These are phyloP conservation scores for Onychostoma macrolepis DNA, from an alignment of 2,113 vertebrate species.

Conservation along the genomic window DNA sequence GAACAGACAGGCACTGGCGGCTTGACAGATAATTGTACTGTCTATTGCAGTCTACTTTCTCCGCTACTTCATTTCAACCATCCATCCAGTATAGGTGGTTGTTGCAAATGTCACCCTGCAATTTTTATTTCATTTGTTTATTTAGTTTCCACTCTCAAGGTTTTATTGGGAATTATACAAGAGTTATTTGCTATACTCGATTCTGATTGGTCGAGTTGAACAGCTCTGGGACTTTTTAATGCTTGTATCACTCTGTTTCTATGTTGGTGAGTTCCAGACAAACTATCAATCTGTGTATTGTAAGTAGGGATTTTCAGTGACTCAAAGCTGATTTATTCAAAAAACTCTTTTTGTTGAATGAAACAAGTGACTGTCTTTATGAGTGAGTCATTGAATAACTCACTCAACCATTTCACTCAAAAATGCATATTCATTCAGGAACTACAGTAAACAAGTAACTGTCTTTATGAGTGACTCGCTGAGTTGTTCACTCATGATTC, in stretches of 20 bases:
- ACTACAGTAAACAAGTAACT: background rate
- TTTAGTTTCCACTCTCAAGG: background rate
- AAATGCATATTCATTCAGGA: background rate
- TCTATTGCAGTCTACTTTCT: background rate
- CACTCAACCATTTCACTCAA: background rate
- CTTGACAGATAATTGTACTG: slow-evolving; percentile 29
- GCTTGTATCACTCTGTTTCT: background rate
- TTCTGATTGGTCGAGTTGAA: background rate
- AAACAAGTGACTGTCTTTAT: background rate
- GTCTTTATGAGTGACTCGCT: background rate
- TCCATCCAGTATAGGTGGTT: slow-evolving; percentile 9
- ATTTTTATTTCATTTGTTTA: background rate
- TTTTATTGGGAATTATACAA: background rate
- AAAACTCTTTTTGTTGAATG: background rate
- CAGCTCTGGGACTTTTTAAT: background rate
- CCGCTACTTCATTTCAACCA: background rate
- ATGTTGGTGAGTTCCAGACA: background rate
- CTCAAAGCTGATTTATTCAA: background rate
- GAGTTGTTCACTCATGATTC: background rate
- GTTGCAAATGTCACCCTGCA: slow-evolving; percentile 9
- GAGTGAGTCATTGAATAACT: background rate
- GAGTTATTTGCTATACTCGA: background rate
- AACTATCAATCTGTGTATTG: background rate
- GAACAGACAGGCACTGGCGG: background rate
- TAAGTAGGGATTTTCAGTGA: background rate